Evolutionary conservation across 2,797 vertebrate species (phyloP).

Genomic region (Chiloscyllium punctatum): DNA sequence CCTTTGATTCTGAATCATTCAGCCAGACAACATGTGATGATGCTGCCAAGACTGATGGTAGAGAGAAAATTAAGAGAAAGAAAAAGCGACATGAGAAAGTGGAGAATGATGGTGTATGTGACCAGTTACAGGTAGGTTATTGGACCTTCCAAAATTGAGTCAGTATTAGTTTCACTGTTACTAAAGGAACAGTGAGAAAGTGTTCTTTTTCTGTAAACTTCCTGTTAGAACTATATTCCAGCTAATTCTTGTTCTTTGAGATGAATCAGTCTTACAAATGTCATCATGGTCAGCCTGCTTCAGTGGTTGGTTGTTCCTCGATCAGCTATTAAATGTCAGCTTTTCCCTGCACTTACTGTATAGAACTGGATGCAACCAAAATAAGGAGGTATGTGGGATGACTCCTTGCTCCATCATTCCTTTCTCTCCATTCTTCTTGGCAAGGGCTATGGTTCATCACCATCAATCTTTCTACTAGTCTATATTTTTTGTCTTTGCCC

Average conservation of each 20-base stretch:
- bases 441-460: not conserved
- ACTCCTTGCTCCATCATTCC: not conserved
- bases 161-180: not conserved
- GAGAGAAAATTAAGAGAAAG: not conserved
- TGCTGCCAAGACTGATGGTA: slow-evolving; percentile 25
- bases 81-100: not conserved
- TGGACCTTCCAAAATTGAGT: not conserved
- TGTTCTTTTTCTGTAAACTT: not conserved
- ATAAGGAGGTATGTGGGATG: not conserved
- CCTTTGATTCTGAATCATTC: slow-evolving; percentile 9
- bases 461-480: not conserved
- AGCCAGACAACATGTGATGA: not conserved
- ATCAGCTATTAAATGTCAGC: not conserved
- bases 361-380: not conserved
- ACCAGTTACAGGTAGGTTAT: not conserved
- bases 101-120: not conserved
- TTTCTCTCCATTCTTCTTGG: not conserved
- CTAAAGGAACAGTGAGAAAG: not conserved
- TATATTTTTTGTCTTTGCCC: too few species aligned
- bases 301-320: not conserved
- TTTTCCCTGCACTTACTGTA: not conserved
- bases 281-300: not conserved
- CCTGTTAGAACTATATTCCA: not conserved
- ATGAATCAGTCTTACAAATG: not conserved
- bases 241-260: not conserved